Percentiles rank a stretch among this genome's conserved stretches.
These are phyloP conservation scores for Madoqua kirkii DNA, from an alignment of 2,113 vertebrate genomes.

Conservation along the genomic window DNA sequence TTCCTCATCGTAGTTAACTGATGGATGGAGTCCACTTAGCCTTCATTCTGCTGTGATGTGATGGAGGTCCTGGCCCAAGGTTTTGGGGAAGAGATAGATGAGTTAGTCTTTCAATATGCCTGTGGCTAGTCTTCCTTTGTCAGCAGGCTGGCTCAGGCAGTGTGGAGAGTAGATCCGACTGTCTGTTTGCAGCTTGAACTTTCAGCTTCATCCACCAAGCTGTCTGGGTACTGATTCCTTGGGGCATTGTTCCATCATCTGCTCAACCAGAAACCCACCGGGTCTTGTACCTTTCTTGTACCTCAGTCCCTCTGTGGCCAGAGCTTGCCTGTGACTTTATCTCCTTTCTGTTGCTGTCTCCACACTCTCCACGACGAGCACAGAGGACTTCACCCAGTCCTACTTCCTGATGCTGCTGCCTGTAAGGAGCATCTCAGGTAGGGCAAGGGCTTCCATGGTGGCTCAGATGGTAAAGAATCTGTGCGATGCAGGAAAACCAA, in stretches of 20 bases:
- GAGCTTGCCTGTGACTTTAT: background rate
- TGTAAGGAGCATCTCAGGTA: background rate
- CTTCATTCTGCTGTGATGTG: background rate
- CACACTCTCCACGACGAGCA: accelerated
- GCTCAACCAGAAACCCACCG: background rate
- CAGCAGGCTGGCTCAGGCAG: background rate
- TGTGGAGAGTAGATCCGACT: background rate
- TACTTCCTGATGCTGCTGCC: background rate
- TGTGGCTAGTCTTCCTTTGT: background rate
- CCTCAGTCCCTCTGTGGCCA: background rate
- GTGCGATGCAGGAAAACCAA: background rate
- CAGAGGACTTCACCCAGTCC: background rate
- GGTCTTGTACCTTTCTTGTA: background rate
- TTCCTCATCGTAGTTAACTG: background rate
- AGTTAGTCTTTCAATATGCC: background rate
- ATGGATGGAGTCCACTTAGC: background rate
- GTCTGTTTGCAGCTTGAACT: background rate
- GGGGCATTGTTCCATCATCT: background rate
- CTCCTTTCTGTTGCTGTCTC: background rate
- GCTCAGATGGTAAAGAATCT: background rate
- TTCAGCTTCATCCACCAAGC: background rate
- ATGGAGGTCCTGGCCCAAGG: background rate
- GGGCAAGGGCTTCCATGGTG: background rate
- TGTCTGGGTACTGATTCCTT: background rate
- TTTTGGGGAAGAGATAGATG: background rate